Evolutionary conservation across 2,113 vertebrate species (phyloP).

Genomic region (Eolophus roseicapilla): DNA sequence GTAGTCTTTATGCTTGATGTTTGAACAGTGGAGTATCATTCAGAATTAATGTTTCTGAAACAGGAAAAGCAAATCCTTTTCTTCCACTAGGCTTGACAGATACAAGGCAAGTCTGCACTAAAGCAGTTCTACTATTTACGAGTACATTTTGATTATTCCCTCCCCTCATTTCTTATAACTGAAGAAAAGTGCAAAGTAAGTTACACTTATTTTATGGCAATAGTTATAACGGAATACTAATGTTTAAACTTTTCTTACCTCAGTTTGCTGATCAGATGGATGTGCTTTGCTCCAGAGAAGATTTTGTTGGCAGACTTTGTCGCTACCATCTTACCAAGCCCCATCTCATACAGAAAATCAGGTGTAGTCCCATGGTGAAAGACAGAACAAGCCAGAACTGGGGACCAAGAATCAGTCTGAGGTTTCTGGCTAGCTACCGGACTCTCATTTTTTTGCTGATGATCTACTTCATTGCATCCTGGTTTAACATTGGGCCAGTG

Average conservation of each 20-base stretch:
- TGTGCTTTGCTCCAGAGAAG: slow-evolving; percentile 80
- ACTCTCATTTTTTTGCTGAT: slow-evolving; percentile 79
- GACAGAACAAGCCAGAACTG: background rate
- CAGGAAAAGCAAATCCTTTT: background rate
- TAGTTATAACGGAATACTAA: background rate
- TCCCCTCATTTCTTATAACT: background rate
- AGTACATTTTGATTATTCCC: background rate
- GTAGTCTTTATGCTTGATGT: background rate
- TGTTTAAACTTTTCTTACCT: background rate
- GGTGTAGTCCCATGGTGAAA: slow-evolving; percentile 67
- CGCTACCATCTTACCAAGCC: slow-evolving; percentile 80
- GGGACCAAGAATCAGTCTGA: slow-evolving; percentile 83
- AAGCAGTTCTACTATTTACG: background rate
- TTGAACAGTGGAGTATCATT: background rate
- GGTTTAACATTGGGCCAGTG: slow-evolving; percentile 78
- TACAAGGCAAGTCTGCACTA: background rate
- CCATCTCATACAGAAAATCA: background rate
- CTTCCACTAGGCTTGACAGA: background rate
- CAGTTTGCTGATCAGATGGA: slow-evolving; percentile 87
- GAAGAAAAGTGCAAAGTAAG: background rate
- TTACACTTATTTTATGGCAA: background rate
- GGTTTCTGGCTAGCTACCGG: slow-evolving; percentile 89
- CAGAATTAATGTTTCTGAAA: background rate
- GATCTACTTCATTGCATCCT: slow-evolving; percentile 75
- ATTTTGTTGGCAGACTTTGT: slow-evolving; percentile 85